These are phyloP conservation scores for Scomberomorus guttatus DNA, from an alignment of 2,797 vertebrate genomes.

Conservation along the genomic window DNA sequence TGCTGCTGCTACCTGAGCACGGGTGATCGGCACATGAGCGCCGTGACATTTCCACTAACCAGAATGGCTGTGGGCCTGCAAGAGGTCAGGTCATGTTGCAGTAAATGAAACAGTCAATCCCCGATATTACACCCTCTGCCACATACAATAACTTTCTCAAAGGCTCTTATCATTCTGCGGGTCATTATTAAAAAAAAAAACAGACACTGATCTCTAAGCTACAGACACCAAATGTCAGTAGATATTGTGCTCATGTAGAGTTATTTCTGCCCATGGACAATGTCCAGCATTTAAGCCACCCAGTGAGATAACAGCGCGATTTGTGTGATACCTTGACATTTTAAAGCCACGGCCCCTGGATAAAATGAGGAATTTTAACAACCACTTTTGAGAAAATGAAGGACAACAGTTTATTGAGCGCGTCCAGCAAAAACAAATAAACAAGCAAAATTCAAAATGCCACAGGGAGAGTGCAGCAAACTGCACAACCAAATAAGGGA, in stretches of 20 bases:
- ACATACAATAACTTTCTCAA: conserved; percentile 58
- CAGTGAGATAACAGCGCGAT: conserved; percentile 29
- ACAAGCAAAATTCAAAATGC: conserved; percentile 40
- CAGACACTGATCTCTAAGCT: conserved; percentile 49
- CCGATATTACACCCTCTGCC: conserved; percentile 59
- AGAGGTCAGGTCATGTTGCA: conserved; percentile 54
- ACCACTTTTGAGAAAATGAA: conserved; percentile 32
- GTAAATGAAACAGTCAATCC: conserved; percentile 66
- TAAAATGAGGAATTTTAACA: conserved; percentile 55
- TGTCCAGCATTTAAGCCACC: conserved; percentile 37
- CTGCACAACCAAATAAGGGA: conserved; percentile 11
- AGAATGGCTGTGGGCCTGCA: conserved; percentile 48
- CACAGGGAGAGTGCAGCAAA: conserved; percentile 13
- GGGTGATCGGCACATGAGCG: conserved; percentile 44
- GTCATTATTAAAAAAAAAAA: conserved; percentile 60
- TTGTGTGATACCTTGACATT: conserved; percentile 70
- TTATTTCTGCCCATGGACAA: conserved; percentile 45
- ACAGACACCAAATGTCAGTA: conserved; percentile 66
- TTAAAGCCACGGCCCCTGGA: conserved; percentile 26
- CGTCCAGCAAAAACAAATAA: conserved; percentile 39
- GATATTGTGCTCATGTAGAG: conserved; percentile 53
- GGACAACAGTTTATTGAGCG: conserved; percentile 29
- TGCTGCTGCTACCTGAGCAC: not conserved
- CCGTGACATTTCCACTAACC: conserved; percentile 75
- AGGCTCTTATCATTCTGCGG: conserved; percentile 57